Evolutionary conservation across 2,113 vertebrate species (phyloP).

Genomic region (Calidris pygmaea): DNA sequence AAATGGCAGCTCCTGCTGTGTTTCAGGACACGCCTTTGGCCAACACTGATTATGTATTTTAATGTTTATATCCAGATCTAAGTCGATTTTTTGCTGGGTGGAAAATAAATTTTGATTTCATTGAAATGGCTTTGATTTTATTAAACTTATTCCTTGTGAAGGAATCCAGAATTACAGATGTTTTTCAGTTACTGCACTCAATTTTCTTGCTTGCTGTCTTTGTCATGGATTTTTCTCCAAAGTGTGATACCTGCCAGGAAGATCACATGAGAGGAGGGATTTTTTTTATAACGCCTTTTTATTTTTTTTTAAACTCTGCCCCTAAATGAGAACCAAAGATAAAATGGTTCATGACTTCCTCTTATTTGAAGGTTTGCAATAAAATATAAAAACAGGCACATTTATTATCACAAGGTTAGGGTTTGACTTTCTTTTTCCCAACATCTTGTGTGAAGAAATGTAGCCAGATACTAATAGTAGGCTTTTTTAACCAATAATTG

Average conservation of each 20-base stretch:
- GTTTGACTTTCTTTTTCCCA: slow-evolving; percentile 43
- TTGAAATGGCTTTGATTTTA: background rate
- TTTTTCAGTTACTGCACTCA: background rate
- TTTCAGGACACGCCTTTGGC: background rate
- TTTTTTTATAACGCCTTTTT: slow-evolving; percentile 3
- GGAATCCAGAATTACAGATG: background rate
- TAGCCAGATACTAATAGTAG: slow-evolving; percentile 60
- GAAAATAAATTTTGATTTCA: background rate
- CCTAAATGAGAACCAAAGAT: slow-evolving; percentile 13
- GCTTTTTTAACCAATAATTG: slow-evolving; percentile 75
- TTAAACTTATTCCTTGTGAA: background rate
- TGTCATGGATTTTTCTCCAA: slow-evolving; percentile 24
- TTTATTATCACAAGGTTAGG: slow-evolving; percentile 50
- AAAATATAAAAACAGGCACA: slow-evolving; percentile 52
- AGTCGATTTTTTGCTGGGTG: background rate
- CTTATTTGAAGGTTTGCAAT: slow-evolving; percentile 46
- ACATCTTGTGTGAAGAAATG: slow-evolving; percentile 62
- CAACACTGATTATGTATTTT: background rate
- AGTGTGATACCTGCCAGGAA: slow-evolving; percentile 23
- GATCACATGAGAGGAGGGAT: slow-evolving; percentile 19
- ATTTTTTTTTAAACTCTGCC: background rate
- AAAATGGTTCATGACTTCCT: slow-evolving; percentile 38
- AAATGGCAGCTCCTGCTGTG: background rate
- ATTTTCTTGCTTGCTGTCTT: background rate
- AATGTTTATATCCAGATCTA: background rate